Percentiles rank a stretch among this genome's conserved stretches.
phyloP scores from a whole-genome alignment of 2,113 vertebrate genomes.

The Grammomys surdaster region DNA sequence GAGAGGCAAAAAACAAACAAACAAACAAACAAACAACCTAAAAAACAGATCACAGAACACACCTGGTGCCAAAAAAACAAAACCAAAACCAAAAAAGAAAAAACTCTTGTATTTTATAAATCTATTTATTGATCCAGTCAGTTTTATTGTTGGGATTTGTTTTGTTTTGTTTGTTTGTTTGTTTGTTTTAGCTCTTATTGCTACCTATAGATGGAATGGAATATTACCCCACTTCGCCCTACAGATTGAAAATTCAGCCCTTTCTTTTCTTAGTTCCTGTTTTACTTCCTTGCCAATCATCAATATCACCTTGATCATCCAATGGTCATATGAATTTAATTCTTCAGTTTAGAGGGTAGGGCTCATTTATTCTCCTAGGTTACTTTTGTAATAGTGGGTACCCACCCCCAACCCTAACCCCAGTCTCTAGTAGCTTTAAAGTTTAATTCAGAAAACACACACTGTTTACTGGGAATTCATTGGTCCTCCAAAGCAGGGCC shows the following conservation, averaged over 20 bases:
- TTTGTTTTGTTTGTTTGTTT: too few relatives aligned
- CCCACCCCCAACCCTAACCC: not conserved
- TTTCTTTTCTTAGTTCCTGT: not conserved
- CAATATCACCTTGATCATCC: not conserved
- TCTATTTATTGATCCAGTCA: not conserved
- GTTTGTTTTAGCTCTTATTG: not conserved
- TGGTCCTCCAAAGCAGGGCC: not conserved
- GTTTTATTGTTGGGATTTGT: not conserved
- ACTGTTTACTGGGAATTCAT: not conserved
- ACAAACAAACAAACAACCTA: not conserved
- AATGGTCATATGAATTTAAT: not conserved
- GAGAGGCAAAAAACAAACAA: slow-evolving; percentile 10
- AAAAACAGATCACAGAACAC: slow-evolving; percentile 7
- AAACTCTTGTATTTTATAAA: not conserved
- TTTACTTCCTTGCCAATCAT: not conserved
- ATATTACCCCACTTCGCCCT: not conserved
- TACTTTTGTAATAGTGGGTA: not conserved
- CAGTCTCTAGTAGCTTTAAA: not conserved
- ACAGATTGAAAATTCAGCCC: not conserved
- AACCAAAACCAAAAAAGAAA: not conserved
- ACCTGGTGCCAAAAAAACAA: not conserved
- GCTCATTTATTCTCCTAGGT: slow-evolving; percentile 44
- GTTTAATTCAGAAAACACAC: not conserved
- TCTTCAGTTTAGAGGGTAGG: not conserved
- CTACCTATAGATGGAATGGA: slow-evolving; percentile 21